These are phyloP conservation scores for Hemitrygon akajei DNA, from an alignment of 2,797 vertebrate genomes.

Conservation along the genomic window DNA sequence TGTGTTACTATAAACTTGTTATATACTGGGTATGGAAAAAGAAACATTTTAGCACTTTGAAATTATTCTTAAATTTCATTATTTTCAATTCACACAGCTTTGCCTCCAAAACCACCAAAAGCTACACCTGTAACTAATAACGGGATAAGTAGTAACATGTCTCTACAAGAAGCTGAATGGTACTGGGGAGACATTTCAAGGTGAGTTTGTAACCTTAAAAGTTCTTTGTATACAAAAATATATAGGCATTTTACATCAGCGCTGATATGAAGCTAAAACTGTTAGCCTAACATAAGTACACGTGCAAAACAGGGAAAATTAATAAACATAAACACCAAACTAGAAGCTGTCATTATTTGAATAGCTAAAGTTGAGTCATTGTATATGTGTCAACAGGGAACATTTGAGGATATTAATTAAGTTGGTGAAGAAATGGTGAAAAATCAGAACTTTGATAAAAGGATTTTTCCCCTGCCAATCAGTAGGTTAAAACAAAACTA, in stretches of 20 bases:
- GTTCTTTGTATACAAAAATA: neutral
- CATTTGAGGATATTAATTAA: constrained; percentile 34
- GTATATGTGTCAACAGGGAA: neutral
- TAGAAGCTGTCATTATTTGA: neutral
- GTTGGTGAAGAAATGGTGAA: constrained; percentile 3
- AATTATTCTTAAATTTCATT: constrained; percentile 42
- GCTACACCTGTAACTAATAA: constrained; percentile 82
- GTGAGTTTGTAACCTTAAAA: constrained; percentile 50
- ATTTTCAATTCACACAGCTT: constrained; percentile 60
- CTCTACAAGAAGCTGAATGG: constrained; percentile 96
- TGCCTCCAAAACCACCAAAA: constrained; percentile 96
- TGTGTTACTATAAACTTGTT: neutral
- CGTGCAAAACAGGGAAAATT: neutral
- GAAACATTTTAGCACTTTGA: constrained; percentile 4
- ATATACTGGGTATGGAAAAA: neutral
- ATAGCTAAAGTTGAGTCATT: neutral
- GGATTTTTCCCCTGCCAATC: neutral
- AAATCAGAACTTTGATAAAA: neutral
- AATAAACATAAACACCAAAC: neutral
- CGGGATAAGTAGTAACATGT: constrained; percentile 97
- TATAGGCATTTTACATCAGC: neutral
- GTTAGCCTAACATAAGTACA: too few species aligned
- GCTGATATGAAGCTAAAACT: neutral
- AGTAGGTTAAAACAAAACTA: neutral
- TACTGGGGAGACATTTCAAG: constrained; percentile 99